Base-by-base conservation (phyloP, 2,113 vertebrate genomes). In the Coregonus clupeaformis region DNA sequence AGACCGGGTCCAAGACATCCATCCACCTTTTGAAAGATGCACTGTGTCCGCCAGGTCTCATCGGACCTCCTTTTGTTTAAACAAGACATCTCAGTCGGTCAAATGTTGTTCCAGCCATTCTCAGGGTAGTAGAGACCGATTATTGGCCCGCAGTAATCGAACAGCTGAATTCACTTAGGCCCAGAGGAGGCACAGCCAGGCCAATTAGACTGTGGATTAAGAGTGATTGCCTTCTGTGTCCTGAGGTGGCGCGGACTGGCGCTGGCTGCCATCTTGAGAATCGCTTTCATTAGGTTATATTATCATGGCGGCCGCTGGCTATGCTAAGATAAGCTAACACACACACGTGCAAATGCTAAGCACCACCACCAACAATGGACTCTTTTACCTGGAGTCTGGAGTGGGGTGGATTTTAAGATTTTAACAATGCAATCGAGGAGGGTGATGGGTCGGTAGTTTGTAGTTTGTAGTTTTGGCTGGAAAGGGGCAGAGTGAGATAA, bases 181-280 rank as follows among this genome's bases (percentile, higher is more conserved):
- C 36, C 36, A 42, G 36, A 11, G 36, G 36, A 77, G 86, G 74
- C 87, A 89, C 77, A 87, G 87, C 88, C 36, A 42, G 64, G 88
- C 80, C 91, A 92, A 93, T 94, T 93, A 92, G 84, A 68, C 45
- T 71, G 76, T 67, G 90, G 93, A 93, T 92, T 92, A 89, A 85
- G 87, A 90, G 87, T 89, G 89, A 93, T 92, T 90, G 90, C 89
- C 85, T 91, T 91, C 86, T 71, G 87, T 88, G 85, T 91, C 90
- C 89, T 88, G 89, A 91, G 90, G 90, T 90, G 87, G 88, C 84
- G 87, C 87, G 4, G 52, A 14, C 52, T 55, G 52, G 36, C 52
- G 18, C 52, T 87, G 86, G 82, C 84, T 84, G 86, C 90, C 87
- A 88, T 88, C 85, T 89, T 84, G 73, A 88, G 88, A 86, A 42